Conservation (phyloP, 2,888 invertebrate species). For the Lasioglossum lativentre region DNA sequence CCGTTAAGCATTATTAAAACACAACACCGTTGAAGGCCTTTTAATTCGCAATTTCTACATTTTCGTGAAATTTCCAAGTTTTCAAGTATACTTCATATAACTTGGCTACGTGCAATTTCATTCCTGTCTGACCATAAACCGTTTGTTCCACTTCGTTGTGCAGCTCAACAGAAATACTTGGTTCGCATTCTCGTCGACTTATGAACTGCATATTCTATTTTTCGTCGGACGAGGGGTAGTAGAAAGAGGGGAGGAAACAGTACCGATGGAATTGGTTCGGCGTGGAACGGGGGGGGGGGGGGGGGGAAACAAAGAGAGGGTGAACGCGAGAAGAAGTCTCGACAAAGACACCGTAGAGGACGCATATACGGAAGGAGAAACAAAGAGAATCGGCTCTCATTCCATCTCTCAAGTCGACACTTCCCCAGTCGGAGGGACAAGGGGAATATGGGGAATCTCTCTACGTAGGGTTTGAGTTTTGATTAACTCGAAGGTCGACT, state of each 20-base stretch:
- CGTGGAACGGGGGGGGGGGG: not conserved
- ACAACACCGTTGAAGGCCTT: too few relatives aligned
- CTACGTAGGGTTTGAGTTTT: conserved; percentile 74
- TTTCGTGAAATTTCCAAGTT: not conserved
- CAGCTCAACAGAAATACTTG: not conserved
- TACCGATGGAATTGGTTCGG: conserved; percentile 7
- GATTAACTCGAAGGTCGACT: conserved; percentile 79
- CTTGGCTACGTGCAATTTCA: not conserved
- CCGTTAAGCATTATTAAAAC: too few relatives aligned
- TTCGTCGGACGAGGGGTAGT: not conserved
- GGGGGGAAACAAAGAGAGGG: conserved; percentile 10
- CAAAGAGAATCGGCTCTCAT: conserved; percentile 30
- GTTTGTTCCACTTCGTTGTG: not conserved
- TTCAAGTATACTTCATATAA: not conserved
- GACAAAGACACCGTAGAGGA: conserved; percentile 6
- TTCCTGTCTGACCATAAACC: not conserved
- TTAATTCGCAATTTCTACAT: not conserved
- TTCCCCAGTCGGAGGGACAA: conserved; percentile 22
- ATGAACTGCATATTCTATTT: conserved; percentile 25
- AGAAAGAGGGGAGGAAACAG: not conserved
- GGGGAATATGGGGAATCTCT: conserved; percentile 50
- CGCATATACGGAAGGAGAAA: not conserved
- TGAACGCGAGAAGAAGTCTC: conserved; percentile 20
- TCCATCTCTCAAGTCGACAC: conserved; percentile 9
- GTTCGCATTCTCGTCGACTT: not conserved